A percentile compares a stretch with the other conserved stretches of the same genome.
Conservation (phyloP, 1,140 invertebrate genomes). For the Steinernema khuongi region DNA sequence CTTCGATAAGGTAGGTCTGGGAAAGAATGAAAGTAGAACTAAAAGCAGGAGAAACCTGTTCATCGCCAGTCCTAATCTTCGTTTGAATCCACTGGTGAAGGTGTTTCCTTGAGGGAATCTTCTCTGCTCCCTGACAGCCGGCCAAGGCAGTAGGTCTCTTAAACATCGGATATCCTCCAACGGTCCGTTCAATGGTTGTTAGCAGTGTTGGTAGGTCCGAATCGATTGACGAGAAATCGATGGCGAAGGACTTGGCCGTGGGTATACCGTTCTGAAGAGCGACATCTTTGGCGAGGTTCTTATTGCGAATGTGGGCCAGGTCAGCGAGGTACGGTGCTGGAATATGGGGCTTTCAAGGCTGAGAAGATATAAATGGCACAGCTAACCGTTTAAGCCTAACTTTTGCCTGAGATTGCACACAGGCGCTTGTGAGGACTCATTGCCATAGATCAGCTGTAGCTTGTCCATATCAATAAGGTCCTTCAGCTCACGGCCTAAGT, state of each 20-base stretch:
- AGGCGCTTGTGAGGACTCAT: not conserved
- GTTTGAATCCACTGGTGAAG: not conserved
- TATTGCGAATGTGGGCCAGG: not conserved
- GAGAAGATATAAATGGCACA: not conserved
- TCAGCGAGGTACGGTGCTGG: not conserved
- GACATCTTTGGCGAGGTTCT: not conserved
- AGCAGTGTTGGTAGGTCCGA: not conserved
- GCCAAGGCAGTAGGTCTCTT: not conserved
- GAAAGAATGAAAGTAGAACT: not conserved
- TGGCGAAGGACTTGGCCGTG: not conserved
- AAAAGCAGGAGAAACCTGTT: not conserved
- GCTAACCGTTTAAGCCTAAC: not conserved
- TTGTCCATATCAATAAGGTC: not conserved
- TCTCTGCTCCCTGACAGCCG: not conserved
- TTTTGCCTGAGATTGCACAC: not conserved
- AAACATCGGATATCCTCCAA: slow-evolving; percentile 1
- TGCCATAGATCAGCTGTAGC: not conserved
- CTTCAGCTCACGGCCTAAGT: not conserved
- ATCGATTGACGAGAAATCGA: not conserved
- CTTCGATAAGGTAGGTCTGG: slow-evolving; percentile 1
- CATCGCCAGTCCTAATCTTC: not conserved
- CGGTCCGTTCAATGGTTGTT: not conserved
- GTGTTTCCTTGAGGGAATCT: not conserved
- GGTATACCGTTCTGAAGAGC: not conserved
- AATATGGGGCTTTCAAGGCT: not conserved